Conservation (phyloP, 2,113 vertebrate genomes). For the Formicarius rufipectus region DNA sequence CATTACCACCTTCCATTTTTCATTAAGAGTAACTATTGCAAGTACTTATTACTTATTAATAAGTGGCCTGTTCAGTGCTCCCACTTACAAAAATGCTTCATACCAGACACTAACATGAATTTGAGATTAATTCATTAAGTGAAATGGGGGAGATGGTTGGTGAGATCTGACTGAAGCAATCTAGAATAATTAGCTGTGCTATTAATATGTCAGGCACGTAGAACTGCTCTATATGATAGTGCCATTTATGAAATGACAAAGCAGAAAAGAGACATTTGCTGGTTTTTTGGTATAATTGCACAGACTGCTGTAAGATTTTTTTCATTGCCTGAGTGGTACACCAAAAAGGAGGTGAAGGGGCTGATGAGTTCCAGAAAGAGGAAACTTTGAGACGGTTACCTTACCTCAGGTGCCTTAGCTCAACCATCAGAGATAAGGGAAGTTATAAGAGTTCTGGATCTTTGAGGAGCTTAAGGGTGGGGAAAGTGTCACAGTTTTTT, state of each 20-base stretch:
- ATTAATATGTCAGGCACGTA: background rate
- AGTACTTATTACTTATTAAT: background rate
- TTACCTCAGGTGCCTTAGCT: background rate
- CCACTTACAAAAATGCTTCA: background rate
- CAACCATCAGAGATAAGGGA: background rate
- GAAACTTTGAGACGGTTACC: background rate
- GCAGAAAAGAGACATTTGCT: background rate
- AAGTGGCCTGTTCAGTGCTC: constrained; percentile 14
- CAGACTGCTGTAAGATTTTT: background rate
- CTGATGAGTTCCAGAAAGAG: background rate
- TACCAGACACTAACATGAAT: background rate
- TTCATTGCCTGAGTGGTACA: background rate
- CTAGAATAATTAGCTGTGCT: background rate
- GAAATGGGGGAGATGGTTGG: background rate
- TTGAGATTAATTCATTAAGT: constrained; percentile 1
- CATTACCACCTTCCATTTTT: constrained; percentile 2
- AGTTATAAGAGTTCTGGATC: background rate
- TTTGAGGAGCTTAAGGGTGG: background rate
- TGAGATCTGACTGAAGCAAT: background rate
- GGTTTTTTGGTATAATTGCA: background rate
- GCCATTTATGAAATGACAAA: background rate
- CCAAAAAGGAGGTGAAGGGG: background rate
- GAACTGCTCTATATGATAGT: background rate
- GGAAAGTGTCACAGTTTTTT: background rate
- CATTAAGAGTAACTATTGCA: background rate